phyloP scores from a whole-genome alignment of 2,797 vertebrate species.

The Falco rusticolus region DNA sequence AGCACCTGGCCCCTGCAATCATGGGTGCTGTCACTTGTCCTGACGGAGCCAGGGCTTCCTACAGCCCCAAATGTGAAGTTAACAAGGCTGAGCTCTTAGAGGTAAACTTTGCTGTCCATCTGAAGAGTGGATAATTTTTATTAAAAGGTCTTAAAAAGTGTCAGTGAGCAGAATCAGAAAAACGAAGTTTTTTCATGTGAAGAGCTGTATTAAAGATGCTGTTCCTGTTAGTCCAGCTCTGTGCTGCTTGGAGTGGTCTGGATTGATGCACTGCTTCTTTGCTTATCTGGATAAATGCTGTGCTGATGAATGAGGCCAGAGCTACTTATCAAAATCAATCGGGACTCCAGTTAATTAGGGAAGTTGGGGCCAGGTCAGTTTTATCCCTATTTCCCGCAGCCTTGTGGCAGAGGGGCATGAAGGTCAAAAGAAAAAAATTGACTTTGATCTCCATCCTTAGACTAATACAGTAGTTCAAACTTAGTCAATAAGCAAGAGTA shows the following conservation, averaged over 20 bases:
- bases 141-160: not conserved
- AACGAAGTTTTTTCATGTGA: not conserved
- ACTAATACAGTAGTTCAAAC: not conserved
- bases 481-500: conserved; percentile 24
- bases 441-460: not conserved
- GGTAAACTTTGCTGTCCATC: not conserved
- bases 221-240: not conserved
- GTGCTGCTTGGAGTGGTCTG: not conserved
- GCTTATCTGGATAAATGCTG: not conserved
- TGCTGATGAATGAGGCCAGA: conserved; percentile 16
- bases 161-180: not conserved
- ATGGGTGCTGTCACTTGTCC: not conserved
- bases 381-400: not conserved
- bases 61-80: not conserved
- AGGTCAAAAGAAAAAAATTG: not conserved
- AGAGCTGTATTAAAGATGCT: not conserved
- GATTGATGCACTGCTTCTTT: not conserved
- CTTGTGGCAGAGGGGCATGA: not conserved
- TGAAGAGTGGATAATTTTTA: not conserved
- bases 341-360: conserved; percentile 16
- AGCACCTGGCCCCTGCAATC: not conserved
- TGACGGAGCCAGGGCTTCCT: not conserved
- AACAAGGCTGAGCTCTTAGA: not conserved
- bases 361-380: not conserved
- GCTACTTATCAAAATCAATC: conserved; percentile 17